Conservation (phyloP, 2,888 invertebrate species). For the Digitonthophagus gazella region DNA sequence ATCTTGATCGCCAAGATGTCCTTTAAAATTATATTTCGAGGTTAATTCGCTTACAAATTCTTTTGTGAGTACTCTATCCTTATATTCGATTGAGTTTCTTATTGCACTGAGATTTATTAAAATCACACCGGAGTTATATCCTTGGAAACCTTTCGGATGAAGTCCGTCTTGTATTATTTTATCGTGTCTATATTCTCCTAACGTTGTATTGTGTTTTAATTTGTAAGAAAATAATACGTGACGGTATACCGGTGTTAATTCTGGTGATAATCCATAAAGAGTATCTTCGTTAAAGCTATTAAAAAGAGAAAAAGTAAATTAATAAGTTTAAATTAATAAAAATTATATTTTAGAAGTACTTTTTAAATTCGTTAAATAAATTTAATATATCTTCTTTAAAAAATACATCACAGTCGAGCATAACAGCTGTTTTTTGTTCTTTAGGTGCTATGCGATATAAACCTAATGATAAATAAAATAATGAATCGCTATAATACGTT, state of each 20-base stretch:
- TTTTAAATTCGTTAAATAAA: conserved; percentile 66
- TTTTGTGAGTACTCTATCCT: conserved; percentile 54
- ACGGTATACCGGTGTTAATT: conserved; percentile 75
- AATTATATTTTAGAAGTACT: conserved; percentile 43
- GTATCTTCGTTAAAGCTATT: conserved; percentile 62
- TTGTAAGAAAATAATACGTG: conserved; percentile 71
- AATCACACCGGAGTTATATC: conserved; percentile 79
- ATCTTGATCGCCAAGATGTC: conserved; percentile 81
- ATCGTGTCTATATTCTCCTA: conserved; percentile 53
- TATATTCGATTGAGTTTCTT: conserved; percentile 61
- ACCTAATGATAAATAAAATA: conserved; percentile 76
- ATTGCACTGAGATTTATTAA: conserved; percentile 67
- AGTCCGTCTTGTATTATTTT: conserved; percentile 35
- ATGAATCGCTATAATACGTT: conserved; percentile 73
- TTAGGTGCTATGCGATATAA: conserved; percentile 66
- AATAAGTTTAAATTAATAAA: too few relatives aligned
- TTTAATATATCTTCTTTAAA: conserved; percentile 66
- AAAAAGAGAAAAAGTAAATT: too few relatives aligned
- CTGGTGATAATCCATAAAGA: conserved; percentile 70
- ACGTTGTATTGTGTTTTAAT: conserved; percentile 61
- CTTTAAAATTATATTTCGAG: conserved; percentile 64
- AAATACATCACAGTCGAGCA: conserved; percentile 77
- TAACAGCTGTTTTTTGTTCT: conserved; percentile 61
- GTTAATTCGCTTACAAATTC: conserved; percentile 57
- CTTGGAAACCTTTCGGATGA: conserved; percentile 62